Conservation (phyloP, 1,140 invertebrate genomes). For the Drosophila seguyi region DNA sequence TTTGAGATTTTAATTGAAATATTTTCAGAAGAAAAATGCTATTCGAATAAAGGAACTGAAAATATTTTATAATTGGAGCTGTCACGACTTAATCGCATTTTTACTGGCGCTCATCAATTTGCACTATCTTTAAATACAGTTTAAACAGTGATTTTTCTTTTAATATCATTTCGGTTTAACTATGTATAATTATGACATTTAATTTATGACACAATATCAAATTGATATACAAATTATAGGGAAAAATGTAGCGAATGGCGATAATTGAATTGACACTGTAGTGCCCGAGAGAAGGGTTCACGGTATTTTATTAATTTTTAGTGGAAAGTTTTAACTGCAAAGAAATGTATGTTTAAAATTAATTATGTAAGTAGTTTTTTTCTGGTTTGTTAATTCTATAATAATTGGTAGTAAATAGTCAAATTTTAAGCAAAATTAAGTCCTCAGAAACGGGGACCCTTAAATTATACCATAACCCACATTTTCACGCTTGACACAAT, state of each 20-base stretch:
- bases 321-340: no score
- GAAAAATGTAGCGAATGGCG: neutral
- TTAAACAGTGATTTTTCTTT: constrained; percentile 2
- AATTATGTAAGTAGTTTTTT: neutral
- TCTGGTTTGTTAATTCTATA: neutral
- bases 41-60: neutral
- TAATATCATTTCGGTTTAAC: neutral
- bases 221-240: neutral
- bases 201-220: constrained; percentile 2
- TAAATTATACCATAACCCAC: constrained; percentile 1
- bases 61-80: constrained; percentile 9
- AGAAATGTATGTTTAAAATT: neutral
- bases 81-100: neutral
- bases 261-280: neutral
- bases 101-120: neutral
- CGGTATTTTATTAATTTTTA: no score
- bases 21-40: constrained; percentile 7
- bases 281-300: no score
- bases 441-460: no score
- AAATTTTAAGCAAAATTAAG: neutral
- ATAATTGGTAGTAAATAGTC: neutral
- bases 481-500: constrained; percentile 5
- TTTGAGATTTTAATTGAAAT: constrained; percentile 4
- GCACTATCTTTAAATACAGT: neutral
- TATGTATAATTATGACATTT: neutral